Evolutionary conservation across 2,797 vertebrate species (phyloP), one percentile per base, ranked within the genome.

Genomic region (Avahi laniger): DNA sequence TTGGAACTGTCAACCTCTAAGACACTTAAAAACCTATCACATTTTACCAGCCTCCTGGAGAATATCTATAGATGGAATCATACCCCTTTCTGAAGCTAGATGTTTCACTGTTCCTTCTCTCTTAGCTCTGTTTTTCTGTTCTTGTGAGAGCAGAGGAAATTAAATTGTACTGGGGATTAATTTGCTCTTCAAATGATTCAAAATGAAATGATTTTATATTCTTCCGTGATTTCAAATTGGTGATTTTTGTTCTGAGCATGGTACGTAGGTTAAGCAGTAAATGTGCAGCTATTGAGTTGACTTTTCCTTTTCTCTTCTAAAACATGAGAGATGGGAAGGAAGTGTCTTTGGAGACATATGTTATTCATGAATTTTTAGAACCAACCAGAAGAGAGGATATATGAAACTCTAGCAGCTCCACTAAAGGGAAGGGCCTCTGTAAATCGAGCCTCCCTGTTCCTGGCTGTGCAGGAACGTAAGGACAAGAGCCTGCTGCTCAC

Each of bases 321-420:
- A 82, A 89, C 24, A 4, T 63, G 24, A 70, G 46, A 83, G n/a
- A 17, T 80, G 18, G n/a, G 14, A 89, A 92, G 54, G 28, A 41
- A 72, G 14, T 87, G 15, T 67, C 76, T 88, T 88, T 63, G 70
- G 63, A 83, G 46, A 65, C 41, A 59, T 46, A 13, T 54, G 4
- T 70, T 81, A 69, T 65, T 94, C 26, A 35, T 79, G 84, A 89
- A 17, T 88, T 94, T 94, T 89, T 57, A 57, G 26, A 79, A 79
- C 17, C 22, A 10, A 35, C 26, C 20, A 69, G 30, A 46, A 72
- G 24, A 48, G 52, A 88, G 46, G 30, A 57, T 38, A 43, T 75
- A 65, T 41, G n/a, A 89, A 88, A 63, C 4, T 28, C 9, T 65
- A 70, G 65, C 72, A 67, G 15, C 35, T 26, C 12, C 43, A 30